Base-by-base conservation (phyloP, 1,140 invertebrate species). In the Procambarus clarkii region DNA sequence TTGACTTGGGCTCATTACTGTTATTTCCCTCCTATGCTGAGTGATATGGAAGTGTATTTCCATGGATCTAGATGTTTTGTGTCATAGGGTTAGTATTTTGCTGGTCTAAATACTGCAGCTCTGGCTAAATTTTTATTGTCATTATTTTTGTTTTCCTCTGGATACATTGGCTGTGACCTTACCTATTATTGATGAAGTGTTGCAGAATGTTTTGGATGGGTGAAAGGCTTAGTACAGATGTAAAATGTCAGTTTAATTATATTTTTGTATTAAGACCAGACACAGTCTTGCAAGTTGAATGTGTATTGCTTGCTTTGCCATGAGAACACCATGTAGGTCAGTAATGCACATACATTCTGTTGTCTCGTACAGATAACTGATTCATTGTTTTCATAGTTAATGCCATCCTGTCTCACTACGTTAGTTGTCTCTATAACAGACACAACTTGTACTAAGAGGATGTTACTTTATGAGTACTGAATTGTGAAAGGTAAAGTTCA, bases 71-170 rank as follows among this genome's bases (percentile, higher is more conserved):
- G 21, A 24, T 82, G 50, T 60, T 50, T 60, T 58, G 1, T 82
- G 80, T 58, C 24, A 34, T 82, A 82, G 80, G 24, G n/a, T 82
- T 82, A 82, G 50, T 34, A 45, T 82, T 54, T 34, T 82, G 78
- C 78, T 80, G 78, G 78, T 80, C 78, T 48, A 50, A 80, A 48
- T 46, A 24, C 48, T 48, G 48, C 44, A 48, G 48, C 48, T 54
- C 18, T 54, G 80, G 3, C 50, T 11, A 82, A 82, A 54, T 34
- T 54, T 54, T 58, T 34, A 1, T 24, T 18, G 78, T 80, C 15
- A 45, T 18, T 24, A 78, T 44, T 78, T 46, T 45, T 71, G 24
- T 86, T 76, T 86, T 77, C 58, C 48, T 77, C 5, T 50, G 45
- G 78, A 11, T 44, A 48, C 44, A 77, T 58, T 64, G 60, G 13